phyloP scores from a whole-genome alignment of 2,113 vertebrate species.

The Amphiprion ocellaris region DNA sequence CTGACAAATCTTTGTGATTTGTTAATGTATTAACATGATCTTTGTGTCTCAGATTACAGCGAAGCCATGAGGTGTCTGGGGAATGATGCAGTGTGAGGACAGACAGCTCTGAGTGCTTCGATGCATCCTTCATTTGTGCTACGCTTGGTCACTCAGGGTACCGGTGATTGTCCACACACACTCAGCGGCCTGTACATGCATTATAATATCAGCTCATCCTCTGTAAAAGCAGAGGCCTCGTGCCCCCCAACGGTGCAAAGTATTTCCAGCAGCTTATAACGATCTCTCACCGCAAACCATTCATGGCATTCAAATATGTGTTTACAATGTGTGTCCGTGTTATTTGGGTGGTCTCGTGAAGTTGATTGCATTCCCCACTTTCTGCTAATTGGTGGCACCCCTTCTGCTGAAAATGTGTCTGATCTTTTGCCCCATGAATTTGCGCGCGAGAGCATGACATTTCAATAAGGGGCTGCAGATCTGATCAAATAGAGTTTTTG shows the following conservation, averaged over 20 bases:
- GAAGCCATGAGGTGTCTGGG: conserved; percentile 42
- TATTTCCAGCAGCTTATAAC: conserved; percentile 56
- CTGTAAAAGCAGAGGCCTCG: conserved; percentile 50
- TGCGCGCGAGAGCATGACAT: conserved; percentile 58
- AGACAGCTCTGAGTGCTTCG: conserved; percentile 2
- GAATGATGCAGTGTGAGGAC: conserved; percentile 19
- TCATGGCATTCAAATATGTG: conserved; percentile 77
- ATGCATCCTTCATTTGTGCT: conserved; percentile 49
- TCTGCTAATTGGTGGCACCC: conserved; percentile 71
- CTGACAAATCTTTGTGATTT: conserved; percentile 32
- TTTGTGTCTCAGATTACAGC: conserved; percentile 26
- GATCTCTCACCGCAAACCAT: conserved; percentile 66
- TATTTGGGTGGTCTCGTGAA: conserved; percentile 74
- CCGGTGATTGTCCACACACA: conserved; percentile 23
- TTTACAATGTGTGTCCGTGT: conserved; percentile 74
- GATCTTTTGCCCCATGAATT: conserved; percentile 63
- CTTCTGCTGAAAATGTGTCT: conserved; percentile 65
- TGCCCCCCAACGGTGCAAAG: conserved; percentile 61
- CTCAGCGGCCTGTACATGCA: conserved; percentile 73
- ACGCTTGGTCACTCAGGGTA: conserved; percentile 46
- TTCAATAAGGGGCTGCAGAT: conserved; percentile 52
- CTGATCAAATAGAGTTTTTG: conserved; percentile 65
- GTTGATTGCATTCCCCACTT: conserved; percentile 61
- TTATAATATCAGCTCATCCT: conserved; percentile 83
- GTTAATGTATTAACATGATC: conserved; percentile 30